These are phyloP conservation scores for Orestias chungarensis DNA, from an alignment of 2,797 vertebrate species.

Conservation along the genomic window DNA sequence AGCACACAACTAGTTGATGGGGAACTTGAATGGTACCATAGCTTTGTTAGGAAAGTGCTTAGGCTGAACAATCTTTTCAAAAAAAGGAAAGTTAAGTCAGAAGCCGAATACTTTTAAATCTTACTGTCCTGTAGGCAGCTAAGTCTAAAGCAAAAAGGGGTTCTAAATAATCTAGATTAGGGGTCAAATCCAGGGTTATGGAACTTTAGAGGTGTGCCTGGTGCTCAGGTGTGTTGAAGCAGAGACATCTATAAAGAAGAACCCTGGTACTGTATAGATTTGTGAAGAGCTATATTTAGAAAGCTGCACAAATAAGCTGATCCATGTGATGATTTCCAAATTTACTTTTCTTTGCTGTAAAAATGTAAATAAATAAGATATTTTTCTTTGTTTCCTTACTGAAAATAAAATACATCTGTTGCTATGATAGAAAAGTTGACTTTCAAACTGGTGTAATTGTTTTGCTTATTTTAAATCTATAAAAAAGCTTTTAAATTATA, in stretches of 20 bases:
- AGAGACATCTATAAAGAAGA: too few species aligned
- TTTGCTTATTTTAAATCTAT: not conserved
- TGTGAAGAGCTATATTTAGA: not conserved
- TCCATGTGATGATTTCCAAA: not conserved
- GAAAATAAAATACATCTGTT: not conserved
- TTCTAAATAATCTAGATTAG: not conserved
- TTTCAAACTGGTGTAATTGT: not conserved
- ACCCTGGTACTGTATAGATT: too few species aligned
- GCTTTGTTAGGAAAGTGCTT: constrained; percentile 60
- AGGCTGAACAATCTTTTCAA: constrained; percentile 67
- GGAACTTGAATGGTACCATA: constrained; percentile 65
- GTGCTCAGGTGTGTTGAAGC: too few species aligned
- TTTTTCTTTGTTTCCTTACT: not conserved
- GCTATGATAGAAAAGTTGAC: not conserved
- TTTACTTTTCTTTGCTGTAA: not conserved
- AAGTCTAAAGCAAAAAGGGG: constrained; percentile 7
- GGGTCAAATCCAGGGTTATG: too few species aligned
- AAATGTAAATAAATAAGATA: not conserved
- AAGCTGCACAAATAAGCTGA: not conserved
- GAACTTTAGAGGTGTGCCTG: too few species aligned
- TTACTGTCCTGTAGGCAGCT: constrained; percentile 10
- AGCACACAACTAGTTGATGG: constrained; percentile 65
- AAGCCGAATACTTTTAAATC: constrained; percentile 56
- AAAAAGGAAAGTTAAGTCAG: constrained; percentile 36
- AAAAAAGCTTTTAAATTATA: not conserved